Percentiles rank a stretch among this genome's conserved stretches.
phyloP scores from a whole-genome alignment of 2,888 invertebrate species.

The Calliphora vomitoria region DNA sequence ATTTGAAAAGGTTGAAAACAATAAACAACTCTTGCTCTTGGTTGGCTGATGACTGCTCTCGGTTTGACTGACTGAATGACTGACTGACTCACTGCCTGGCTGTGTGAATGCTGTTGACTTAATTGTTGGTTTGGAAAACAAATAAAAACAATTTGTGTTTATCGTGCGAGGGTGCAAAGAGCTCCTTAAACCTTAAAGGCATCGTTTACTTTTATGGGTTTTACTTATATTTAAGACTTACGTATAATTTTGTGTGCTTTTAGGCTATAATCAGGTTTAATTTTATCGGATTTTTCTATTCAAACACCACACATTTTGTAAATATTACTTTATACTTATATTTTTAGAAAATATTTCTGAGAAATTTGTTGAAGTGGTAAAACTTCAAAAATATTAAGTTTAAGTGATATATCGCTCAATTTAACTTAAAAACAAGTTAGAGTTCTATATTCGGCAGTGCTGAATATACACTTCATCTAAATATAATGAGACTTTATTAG shows the following conservation, averaged over 20 bases:
- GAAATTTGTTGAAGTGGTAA: background rate
- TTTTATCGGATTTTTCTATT: conserved; percentile 17
- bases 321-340: background rate
- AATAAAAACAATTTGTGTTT: conserved; percentile 53
- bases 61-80: background rate
- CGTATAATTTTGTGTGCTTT: conserved; percentile 56
- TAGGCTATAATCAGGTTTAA: conserved; percentile 34
- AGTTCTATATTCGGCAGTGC: too few species aligned
- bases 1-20: conserved; percentile 57
- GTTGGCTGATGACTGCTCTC: conserved; percentile 36
- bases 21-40: conserved; percentile 58
- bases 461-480: too few species aligned
- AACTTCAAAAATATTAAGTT: background rate
- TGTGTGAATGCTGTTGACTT: conserved; percentile 60
- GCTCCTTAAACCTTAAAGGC: conserved; percentile 36
- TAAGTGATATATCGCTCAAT: too few species aligned
- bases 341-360: background rate
- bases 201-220: conserved; percentile 35
- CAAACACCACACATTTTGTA: background rate
- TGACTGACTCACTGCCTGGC: background rate
- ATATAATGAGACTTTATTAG: too few species aligned
- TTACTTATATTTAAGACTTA: conserved; percentile 34
- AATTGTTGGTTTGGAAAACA: conserved; percentile 66
- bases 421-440: too few species aligned
- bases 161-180: conserved; percentile 41